These are phyloP conservation scores for Perca schrenkii DNA, from an alignment of 2,113 vertebrate genomes.

Conservation along the genomic window DNA sequence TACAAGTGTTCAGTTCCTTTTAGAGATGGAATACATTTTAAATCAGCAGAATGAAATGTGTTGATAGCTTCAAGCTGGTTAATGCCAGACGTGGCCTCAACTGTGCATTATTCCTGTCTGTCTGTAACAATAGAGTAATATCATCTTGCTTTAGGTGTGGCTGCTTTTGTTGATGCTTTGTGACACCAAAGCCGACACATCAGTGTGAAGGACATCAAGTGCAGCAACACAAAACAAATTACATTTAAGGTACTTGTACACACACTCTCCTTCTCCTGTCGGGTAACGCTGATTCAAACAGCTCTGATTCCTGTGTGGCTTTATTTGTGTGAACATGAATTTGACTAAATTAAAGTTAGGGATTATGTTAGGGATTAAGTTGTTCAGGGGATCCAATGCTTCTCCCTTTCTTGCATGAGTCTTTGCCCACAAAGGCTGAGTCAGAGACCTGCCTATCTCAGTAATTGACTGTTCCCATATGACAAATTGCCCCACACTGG, in stretches of 20 bases:
- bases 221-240: conserved; percentile 45
- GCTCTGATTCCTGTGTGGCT: conserved; percentile 64
- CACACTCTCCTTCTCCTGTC: conserved; percentile 33
- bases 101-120: conserved; percentile 28
- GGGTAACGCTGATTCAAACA: conserved; percentile 56
- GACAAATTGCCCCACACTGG: conserved; percentile 46
- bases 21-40: conserved; percentile 26
- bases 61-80: conserved; percentile 32
- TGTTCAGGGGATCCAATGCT: conserved; percentile 79
- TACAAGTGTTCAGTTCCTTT: conserved; percentile 22
- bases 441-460: conserved; percentile 67
- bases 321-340: conserved; percentile 79
- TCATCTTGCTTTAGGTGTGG: conserved; percentile 31
- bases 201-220: conserved; percentile 54
- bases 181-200: conserved; percentile 53
- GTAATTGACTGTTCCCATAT: conserved; percentile 75
- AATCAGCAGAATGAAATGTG: conserved; percentile 41
- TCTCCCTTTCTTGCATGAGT: conserved; percentile 61
- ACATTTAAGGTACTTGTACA: conserved; percentile 43
- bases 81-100: conserved; percentile 8
- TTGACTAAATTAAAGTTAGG: conserved; percentile 83
- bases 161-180: conserved; percentile 34
- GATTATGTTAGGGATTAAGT: conserved; percentile 86
- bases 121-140: conserved; percentile 42
- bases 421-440: conserved; percentile 65